Evolutionary conservation across 2,113 vertebrate species (phyloP).

Genomic region (Natator depressus): DNA sequence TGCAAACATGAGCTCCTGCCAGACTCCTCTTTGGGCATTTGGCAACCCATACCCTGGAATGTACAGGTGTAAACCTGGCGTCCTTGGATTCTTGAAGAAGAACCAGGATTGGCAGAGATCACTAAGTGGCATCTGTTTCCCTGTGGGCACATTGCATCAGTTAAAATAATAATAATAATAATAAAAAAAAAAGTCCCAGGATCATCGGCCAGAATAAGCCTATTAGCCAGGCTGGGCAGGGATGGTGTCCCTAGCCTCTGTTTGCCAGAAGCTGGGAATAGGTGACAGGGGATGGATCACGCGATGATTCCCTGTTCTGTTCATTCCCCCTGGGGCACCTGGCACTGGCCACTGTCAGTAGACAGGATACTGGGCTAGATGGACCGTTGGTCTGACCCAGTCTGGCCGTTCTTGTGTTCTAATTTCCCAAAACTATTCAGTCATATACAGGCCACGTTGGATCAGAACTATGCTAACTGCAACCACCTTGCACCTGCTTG

Average conservation of each 20-base stretch:
- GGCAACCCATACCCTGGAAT: neutral
- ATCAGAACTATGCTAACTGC: neutral
- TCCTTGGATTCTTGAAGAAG: neutral
- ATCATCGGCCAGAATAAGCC: too few relatives aligned
- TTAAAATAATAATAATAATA: neutral
- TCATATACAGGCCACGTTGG: neutral
- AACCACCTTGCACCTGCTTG: neutral
- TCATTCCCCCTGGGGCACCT: too few relatives aligned
- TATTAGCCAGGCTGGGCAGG: too few relatives aligned
- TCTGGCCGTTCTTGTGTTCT: too few relatives aligned
- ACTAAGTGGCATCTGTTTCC: neutral
- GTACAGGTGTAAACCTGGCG: neutral
- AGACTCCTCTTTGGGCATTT: neutral
- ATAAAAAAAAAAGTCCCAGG: neutral
- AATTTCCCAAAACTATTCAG: neutral
- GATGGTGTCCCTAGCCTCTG: too few relatives aligned
- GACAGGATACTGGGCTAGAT: too few relatives aligned
- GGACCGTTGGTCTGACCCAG: too few relatives aligned
- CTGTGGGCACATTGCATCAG: neutral
- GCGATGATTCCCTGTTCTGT: too few relatives aligned
- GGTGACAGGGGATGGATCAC: too few relatives aligned
- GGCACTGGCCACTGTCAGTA: too few relatives aligned
- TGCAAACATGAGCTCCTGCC: neutral
- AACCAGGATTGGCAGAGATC: neutral
- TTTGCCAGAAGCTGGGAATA: too few relatives aligned